phyloP scores from a whole-genome alignment of 2,113 vertebrate species.

The Myiopsitta monachus region DNA sequence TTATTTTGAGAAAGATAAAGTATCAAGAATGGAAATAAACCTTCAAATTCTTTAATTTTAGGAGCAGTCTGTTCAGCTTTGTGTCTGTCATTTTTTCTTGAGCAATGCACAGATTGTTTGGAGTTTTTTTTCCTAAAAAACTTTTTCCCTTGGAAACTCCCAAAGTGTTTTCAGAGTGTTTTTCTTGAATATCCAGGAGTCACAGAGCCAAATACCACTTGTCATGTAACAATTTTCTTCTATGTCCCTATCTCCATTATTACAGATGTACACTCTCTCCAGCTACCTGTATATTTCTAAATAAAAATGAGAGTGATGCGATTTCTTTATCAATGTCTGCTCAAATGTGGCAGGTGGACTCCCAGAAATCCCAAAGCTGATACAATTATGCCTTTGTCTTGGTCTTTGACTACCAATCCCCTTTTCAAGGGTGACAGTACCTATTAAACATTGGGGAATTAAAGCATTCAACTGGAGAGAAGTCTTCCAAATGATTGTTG shows the following conservation, averaged over 20 bases:
- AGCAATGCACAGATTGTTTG: background rate
- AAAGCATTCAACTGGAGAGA: background rate
- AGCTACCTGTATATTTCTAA: background rate
- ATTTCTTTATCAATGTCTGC: background rate
- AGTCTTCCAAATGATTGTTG: background rate
- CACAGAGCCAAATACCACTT: background rate
- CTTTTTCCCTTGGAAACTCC: background rate
- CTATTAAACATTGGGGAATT: background rate
- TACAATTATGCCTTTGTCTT: background rate
- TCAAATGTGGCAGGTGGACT: background rate
- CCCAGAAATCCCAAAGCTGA: background rate
- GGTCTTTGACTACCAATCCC: background rate
- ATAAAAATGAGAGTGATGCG: background rate
- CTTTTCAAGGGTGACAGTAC: background rate
- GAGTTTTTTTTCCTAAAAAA: background rate
- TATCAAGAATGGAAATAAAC: fast-evolving
- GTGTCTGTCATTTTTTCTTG: background rate
- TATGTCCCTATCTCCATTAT: background rate
- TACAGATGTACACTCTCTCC: background rate
- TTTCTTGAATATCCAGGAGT: background rate
- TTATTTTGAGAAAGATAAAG: slow-evolving; percentile 28
- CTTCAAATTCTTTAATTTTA: background rate
- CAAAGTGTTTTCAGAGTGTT: background rate
- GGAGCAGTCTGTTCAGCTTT: background rate
- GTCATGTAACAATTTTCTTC: background rate